phyloP scores from a whole-genome alignment of 2,888 invertebrate species.

The Endotricha flammealis region DNA sequence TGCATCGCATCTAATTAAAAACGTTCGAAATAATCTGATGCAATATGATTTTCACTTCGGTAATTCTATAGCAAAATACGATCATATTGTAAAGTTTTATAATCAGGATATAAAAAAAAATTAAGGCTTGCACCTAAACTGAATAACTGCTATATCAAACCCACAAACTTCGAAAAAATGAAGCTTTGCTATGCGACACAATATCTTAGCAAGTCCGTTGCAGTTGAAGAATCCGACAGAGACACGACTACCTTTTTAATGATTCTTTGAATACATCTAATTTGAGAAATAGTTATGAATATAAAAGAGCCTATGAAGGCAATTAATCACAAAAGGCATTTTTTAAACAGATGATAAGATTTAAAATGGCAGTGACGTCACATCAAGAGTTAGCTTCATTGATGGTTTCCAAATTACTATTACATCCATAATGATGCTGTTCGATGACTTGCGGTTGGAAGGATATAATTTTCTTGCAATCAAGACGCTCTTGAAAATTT shows the following conservation, averaged over 20 bases:
- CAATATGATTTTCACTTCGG: slow-evolving; percentile 19
- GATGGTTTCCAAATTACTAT: too few species aligned
- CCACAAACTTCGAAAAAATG: slow-evolving; percentile 21
- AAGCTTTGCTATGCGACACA: slow-evolving; percentile 21
- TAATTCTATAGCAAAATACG: slow-evolving; percentile 17
- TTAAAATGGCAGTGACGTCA: slow-evolving; percentile 3
- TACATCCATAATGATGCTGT: too few species aligned
- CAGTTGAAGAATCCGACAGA: too few species aligned
- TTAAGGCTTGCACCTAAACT: slow-evolving; percentile 8
- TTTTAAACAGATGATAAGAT: slow-evolving; percentile 13
- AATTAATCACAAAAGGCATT: slow-evolving; percentile 12
- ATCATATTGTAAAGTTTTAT: slow-evolving; percentile 19
- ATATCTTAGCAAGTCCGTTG: slow-evolving; percentile 20
- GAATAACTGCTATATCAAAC: slow-evolving; percentile 2
- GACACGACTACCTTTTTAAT: too few species aligned
- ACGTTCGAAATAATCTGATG: slow-evolving; percentile 16
- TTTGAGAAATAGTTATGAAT: slow-evolving; percentile 4
- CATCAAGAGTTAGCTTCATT: slow-evolving; percentile 11
- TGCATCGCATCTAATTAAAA: slow-evolving; percentile 20
- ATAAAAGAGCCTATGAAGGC: slow-evolving; percentile 15
- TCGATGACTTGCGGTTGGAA: slow-evolving; percentile 11
- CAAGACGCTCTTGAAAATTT: slow-evolving; percentile 7
- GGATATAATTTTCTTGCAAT: too few species aligned
- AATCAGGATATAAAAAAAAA: slow-evolving; percentile 15
- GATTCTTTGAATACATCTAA: slow-evolving; percentile 17